Evolutionary conservation across 2,113 vertebrate genomes (phyloP), one percentile per base, ranked within the genome.

Genomic region (Neogobius melanostomus): DNA sequence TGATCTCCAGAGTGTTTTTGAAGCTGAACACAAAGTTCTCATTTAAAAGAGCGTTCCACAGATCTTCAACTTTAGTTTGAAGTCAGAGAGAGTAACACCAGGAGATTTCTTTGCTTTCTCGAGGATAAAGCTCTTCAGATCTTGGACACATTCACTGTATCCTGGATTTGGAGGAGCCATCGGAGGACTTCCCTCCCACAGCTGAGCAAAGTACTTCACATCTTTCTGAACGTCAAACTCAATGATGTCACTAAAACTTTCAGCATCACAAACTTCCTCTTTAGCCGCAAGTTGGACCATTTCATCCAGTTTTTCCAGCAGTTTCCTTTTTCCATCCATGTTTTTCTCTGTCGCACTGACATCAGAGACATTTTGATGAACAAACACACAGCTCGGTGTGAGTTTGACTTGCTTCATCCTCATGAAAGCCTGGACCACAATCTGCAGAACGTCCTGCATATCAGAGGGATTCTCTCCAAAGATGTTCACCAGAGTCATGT

Each of bases 151-250:
- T 16, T 86, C 74, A 2, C 74, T 86, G 10, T 83, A 83, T 1
- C 68, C 76, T 73, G 81, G 84, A 77, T 86, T 86, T 69, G 81
- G 79, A 75, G 84, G 79, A 76, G 81, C 84, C 84, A 86, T 86
- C 4, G 81, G 81, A 66, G 84, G 84, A 77, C 74, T 83, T 75
- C 84, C 84, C 70, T 83, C 84, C 84, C 79, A 86, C 0, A 86
- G 68, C 11, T 80, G 80, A 43, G 77, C 74, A 80, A 85, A 85
- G 52, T 85, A 85, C 69, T 82, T 85, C 42, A 83, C 77, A 61
- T 83, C 80, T 61, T 17, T 62, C 9, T 79, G 45, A 8, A 86
- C 76, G 15, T 86, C 71, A 72, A 86, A 86, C 42, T 11, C 0
- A 70, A 83, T 83, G 16, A 86, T 0, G 0, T 81, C 81, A 77